These are phyloP conservation scores for Cassiopea andromeda DNA, from an alignment of 30 jellyfish, hydroid and myxozoan genomes.

Conservation along the genomic window DNA sequence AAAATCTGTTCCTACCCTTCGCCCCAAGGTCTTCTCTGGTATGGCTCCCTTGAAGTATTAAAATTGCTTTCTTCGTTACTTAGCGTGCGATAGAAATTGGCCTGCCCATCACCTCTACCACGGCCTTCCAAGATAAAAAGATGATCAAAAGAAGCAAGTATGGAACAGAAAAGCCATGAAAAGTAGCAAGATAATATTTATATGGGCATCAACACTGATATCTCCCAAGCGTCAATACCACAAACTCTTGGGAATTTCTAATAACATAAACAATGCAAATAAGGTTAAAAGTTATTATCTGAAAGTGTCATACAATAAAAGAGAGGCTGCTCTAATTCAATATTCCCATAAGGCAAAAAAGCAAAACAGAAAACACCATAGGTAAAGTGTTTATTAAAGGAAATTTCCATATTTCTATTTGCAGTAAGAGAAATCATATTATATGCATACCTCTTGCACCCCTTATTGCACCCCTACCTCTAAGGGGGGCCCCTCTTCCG, in stretches of 20 bases:
- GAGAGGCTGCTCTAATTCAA: too few species aligned
- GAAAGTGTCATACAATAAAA: too few species aligned
- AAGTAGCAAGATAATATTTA: not conserved
- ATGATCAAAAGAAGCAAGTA: not conserved
- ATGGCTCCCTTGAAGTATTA: conserved; percentile 58
- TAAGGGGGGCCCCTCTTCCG: conserved; percentile 89
- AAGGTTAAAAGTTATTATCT: too few species aligned
- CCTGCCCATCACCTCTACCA: conserved; percentile 94
- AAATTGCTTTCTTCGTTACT: conserved; percentile 80
- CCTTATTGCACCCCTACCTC: conserved; percentile 93
- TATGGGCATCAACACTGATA: too few species aligned
- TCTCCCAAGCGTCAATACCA: too few species aligned
- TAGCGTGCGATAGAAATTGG: conserved; percentile 72
- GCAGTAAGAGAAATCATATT: not conserved
- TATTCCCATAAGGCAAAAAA: too few species aligned
- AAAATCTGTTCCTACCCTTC: conserved; percentile 73
- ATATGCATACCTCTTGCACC: conserved; percentile 81
- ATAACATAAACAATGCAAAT: too few species aligned
- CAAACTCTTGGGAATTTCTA: too few species aligned
- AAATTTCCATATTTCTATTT: not conserved
- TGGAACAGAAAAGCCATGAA: not conserved
- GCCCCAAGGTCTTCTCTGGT: conserved; percentile 86
- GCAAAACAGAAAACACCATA: too few species aligned
- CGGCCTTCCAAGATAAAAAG: conserved; percentile 65
- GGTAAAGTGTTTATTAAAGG: too few species aligned